Base-by-base conservation (phyloP, 2,888 invertebrate species). In the Erebia palarica region DNA sequence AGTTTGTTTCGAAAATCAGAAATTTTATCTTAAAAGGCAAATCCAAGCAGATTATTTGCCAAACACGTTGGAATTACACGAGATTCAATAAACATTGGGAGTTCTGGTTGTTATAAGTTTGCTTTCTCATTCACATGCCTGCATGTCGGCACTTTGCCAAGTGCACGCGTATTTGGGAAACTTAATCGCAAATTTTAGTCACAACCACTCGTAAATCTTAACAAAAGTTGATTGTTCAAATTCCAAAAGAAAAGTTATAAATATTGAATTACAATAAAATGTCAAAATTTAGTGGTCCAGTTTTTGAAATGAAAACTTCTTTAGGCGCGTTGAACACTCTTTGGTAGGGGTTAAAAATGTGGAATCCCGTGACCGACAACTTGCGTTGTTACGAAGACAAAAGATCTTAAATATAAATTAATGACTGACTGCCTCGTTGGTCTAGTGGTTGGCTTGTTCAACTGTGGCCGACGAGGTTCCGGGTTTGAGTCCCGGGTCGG, bases 91-190 rank as follows among this genome's bases (percentile, higher is more conserved):
- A 73, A 71, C 67, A 68, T 65, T 66, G 60, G 53, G 49, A 58
- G 67, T 65, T 70, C 60, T 67, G 53, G 44, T 60, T 67, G 63
- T 65, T 69, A 57, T 65, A 64, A 71, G 70, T 72, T 66, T 36
- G 55, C 61, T 65, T 67, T 70, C 68, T 49, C 47, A 59, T 65
- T 55, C 69, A 21, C 57, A 65, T 65, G 69, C 53, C 47, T 73
- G 69, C 70, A 71, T 67, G 64, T 73, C 76, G 84, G 82, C 83
- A 78, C 63, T 68, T 72, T 78, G 82, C 82, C 82, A 84, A 82
- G 78, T 78, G 71, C 67, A 75, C 75, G 73, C 74, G 78, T 76
- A 78, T 78, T 82, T 76, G 76, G 75, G 75, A 75, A 82, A 80
- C 80, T 81, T 81, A 80, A 82, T 84, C 78, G 76, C 76, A 76